Conservation (phyloP, 2,888 invertebrate species). For the Nymphalis c-album region DNA sequence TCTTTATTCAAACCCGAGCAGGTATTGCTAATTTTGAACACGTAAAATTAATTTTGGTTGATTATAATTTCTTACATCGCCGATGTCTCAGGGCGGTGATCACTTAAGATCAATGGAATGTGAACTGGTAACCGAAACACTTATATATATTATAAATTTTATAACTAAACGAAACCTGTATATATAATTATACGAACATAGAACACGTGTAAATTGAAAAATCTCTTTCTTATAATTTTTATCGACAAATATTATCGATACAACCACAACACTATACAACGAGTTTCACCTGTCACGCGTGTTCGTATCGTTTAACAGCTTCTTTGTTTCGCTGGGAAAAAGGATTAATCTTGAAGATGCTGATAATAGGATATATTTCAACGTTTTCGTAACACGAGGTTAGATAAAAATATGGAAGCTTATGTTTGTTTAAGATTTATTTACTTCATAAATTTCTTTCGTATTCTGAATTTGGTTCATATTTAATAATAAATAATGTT, state of each 20-base stretch:
- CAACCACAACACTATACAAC: not conserved
- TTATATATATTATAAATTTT: too few relatives aligned
- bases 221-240: not conserved
- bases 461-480: not conserved
- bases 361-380: conserved; percentile 28
- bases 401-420: conserved; percentile 8
- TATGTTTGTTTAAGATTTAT: not conserved
- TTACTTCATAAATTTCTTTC: not conserved
- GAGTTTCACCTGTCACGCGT: conserved; percentile 32
- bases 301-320: conserved; percentile 31
- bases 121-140: too few relatives aligned
- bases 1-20: too few relatives aligned
- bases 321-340: conserved; percentile 37
- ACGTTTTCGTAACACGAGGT: conserved; percentile 10
- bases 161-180: too few relatives aligned
- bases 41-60: too few relatives aligned
- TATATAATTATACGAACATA: too few relatives aligned
- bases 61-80: too few relatives aligned
- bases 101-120: too few relatives aligned
- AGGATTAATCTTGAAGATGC: conserved; percentile 34
- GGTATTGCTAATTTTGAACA: too few relatives aligned
- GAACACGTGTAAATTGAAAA: too few relatives aligned
- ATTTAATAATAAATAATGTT: too few relatives aligned
- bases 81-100: too few relatives aligned
- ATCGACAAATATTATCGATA: not conserved